phyloP scores from a whole-genome alignment of 2,797 vertebrate species.

The Anguilla obscura region DNA sequence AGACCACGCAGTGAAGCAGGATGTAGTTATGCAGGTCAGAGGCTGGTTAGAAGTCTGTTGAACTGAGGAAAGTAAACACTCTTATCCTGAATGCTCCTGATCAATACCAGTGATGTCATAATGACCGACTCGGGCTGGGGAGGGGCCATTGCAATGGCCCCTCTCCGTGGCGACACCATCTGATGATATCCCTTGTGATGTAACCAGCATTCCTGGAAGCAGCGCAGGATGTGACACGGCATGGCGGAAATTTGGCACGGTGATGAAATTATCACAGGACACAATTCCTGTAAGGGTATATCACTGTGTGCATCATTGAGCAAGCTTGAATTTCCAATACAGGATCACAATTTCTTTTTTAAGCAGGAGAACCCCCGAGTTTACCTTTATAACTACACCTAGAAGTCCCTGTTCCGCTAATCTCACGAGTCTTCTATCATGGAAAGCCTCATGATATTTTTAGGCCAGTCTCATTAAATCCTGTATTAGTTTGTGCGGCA shows the following conservation, averaged over 20 bases:
- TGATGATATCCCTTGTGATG: background rate
- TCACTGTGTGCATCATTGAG: background rate
- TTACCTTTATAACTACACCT: background rate
- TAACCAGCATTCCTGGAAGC: background rate
- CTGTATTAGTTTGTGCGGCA: background rate
- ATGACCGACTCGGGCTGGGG: background rate
- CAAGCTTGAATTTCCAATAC: background rate
- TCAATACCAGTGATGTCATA: background rate
- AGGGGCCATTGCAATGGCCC: background rate
- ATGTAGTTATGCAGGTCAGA: background rate
- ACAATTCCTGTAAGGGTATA: background rate
- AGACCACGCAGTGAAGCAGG: background rate
- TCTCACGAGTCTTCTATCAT: background rate
- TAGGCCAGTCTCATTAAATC: background rate
- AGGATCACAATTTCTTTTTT: background rate
- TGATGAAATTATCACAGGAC: background rate
- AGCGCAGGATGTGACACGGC: background rate
- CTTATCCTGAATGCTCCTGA: background rate
- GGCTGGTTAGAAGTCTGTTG: background rate
- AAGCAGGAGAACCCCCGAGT: background rate
- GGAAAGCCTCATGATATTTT: background rate
- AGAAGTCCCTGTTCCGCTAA: background rate
- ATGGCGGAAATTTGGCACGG: background rate
- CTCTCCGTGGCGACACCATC: background rate
- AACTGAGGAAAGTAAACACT: constrained; percentile 8